phyloP scores from a whole-genome alignment of 2,113 vertebrate genomes.

The Malurus melanocephalus region DNA sequence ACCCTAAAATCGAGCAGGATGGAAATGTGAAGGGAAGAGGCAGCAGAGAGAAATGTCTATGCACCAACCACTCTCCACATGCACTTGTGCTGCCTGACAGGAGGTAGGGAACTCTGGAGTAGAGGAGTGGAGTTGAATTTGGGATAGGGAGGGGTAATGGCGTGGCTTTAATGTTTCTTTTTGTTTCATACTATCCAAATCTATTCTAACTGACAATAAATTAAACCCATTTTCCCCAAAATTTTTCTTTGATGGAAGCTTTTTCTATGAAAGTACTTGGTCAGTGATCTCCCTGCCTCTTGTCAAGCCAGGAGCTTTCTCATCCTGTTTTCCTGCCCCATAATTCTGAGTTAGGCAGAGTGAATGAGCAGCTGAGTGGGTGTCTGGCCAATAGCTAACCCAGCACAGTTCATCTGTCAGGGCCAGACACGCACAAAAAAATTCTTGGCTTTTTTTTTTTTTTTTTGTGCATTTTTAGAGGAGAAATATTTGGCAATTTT shows the following conservation, averaged over 20 bases:
- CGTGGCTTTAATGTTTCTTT: neutral
- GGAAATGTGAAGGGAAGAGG: neutral
- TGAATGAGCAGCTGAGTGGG: neutral
- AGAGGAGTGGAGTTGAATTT: neutral
- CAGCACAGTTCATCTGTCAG: neutral
- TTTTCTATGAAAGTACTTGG: neutral
- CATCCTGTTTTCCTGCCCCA: neutral
- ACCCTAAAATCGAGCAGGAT: neutral
- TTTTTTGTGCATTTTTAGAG: neutral
- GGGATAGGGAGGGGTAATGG: neutral
- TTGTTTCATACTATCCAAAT: neutral
- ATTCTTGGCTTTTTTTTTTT: neutral
- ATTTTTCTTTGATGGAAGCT: too few species aligned
- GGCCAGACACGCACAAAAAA: neutral
- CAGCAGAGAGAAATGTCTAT: neutral
- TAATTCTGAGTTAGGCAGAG: neutral
- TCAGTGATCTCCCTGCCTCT: neutral
- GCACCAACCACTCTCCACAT: neutral
- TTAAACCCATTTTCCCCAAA: too few species aligned
- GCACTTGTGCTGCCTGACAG: fast-evolving
- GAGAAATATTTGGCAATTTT: neutral
- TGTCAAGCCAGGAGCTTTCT: neutral
- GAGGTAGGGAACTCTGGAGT: neutral
- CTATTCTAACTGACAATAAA: too few species aligned
- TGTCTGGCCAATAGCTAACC: neutral